phyloP scores from a whole-genome alignment of 2,113 vertebrate species.

The Zeus faber region DNA sequence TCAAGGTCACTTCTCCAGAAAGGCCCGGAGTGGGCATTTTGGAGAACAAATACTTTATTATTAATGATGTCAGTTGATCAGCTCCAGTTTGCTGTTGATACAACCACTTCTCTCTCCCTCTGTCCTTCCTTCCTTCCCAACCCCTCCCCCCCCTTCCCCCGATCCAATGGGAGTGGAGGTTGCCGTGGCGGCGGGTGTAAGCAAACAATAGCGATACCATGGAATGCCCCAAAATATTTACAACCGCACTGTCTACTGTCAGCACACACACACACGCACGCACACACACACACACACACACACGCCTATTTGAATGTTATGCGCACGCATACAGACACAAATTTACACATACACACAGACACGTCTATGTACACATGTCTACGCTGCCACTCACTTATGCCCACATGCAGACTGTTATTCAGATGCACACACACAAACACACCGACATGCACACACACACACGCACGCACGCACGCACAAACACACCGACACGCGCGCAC shows the following conservation, averaged over 20 bases:
- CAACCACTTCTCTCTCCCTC: neutral
- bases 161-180: slow-evolving; percentile 30
- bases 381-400: neutral
- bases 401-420: too few relatives aligned
- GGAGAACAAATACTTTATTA: too few relatives aligned
- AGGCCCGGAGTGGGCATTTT: too few relatives aligned
- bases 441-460: neutral
- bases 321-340: neutral
- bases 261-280: neutral
- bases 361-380: neutral
- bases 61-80: too few relatives aligned
- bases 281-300: slow-evolving; percentile 3
- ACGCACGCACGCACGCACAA: neutral
- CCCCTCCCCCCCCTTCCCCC: slow-evolving; percentile 35
- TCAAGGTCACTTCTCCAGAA: too few relatives aligned
- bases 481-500: too few relatives aligned
- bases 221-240: slow-evolving; percentile 66
- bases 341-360: neutral
- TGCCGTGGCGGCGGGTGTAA: slow-evolving; percentile 34
- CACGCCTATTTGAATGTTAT: too few relatives aligned
- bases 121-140: neutral
- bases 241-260: slow-evolving; percentile 2
- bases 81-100: neutral
- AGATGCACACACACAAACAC: neutral
- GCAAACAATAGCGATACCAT: slow-evolving; percentile 63